A percentile compares a stretch with the other conserved stretches of the same genome.
phyloP scores from a whole-genome alignment of 2,797 vertebrate genomes.

The Gambusia yucatana region DNA sequence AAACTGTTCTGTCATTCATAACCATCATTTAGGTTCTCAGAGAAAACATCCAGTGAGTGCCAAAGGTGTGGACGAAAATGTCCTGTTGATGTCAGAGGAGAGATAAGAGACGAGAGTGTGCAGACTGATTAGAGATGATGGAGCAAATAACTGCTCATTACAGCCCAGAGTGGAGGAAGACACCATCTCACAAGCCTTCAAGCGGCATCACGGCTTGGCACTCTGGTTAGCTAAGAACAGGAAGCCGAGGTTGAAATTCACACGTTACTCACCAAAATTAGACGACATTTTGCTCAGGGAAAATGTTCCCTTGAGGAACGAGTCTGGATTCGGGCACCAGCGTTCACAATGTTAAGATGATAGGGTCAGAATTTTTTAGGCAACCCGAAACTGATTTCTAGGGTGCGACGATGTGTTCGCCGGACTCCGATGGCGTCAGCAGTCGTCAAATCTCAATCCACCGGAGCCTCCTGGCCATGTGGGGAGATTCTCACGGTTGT shows the following conservation, averaged over 20 bases:
- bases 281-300: neutral
- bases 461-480: neutral
- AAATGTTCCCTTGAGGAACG: neutral
- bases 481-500: neutral
- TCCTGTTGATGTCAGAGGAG: neutral
- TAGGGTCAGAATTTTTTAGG: neutral
- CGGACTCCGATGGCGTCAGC: neutral
- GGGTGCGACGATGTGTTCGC: neutral
- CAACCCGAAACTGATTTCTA: neutral
- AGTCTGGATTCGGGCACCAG: neutral
- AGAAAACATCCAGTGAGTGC: neutral
- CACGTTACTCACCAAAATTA: neutral
- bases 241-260: neutral
- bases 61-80: neutral
- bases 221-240: neutral
- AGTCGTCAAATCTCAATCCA: neutral
- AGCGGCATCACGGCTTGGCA: neutral
- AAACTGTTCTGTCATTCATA: neutral
- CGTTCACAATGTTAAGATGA: neutral
- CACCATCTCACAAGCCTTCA: neutral
- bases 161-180: constrained; percentile 3
- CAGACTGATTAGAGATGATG: neutral
- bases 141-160: neutral
- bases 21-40: neutral
- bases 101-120: neutral